phyloP scores from a whole-genome alignment of 2,797 vertebrate genomes.

The Synanceia verrucosa region DNA sequence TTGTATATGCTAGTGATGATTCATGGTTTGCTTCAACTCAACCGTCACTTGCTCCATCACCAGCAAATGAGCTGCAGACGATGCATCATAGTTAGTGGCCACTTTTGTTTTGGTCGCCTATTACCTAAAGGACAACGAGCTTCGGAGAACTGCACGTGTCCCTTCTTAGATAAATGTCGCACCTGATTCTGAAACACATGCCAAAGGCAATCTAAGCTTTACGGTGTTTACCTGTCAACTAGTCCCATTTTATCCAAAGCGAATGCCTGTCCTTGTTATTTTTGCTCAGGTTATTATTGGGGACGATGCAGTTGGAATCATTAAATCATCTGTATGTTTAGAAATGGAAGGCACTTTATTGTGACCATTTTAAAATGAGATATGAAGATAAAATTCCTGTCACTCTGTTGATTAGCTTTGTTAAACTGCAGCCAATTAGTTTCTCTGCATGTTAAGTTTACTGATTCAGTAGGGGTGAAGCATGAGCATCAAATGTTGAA shows the following conservation, averaged over 20 bases:
- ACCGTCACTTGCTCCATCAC: constrained; percentile 65
- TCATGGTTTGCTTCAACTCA: constrained; percentile 52
- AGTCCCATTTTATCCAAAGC: background rate
- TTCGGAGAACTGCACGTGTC: constrained; percentile 33
- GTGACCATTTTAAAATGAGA: background rate
- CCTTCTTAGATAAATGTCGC: constrained; percentile 45
- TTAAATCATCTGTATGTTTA: background rate
- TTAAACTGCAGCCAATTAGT: constrained; percentile 3
- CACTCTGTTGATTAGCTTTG: background rate
- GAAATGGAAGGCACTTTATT: background rate
- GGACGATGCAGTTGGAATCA: background rate
- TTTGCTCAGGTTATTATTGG: background rate
- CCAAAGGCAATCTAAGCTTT: background rate
- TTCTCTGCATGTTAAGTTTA: background rate
- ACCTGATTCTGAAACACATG: constrained; percentile 8
- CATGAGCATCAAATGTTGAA: background rate
- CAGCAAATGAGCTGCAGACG: constrained; percentile 42
- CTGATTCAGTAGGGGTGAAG: background rate
- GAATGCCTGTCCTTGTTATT: background rate
- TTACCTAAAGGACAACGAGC: constrained; percentile 71
- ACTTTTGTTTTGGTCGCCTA: constrained; percentile 43
- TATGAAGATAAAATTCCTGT: background rate
- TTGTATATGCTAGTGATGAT: constrained; percentile 57
- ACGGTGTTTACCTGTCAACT: background rate
- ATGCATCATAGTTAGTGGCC: constrained; percentile 59